Percentiles rank a stretch among this genome's conserved stretches.
Conservation (phyloP, 2,113 vertebrate genomes). For the Hymenochirus boettgeri region DNA sequence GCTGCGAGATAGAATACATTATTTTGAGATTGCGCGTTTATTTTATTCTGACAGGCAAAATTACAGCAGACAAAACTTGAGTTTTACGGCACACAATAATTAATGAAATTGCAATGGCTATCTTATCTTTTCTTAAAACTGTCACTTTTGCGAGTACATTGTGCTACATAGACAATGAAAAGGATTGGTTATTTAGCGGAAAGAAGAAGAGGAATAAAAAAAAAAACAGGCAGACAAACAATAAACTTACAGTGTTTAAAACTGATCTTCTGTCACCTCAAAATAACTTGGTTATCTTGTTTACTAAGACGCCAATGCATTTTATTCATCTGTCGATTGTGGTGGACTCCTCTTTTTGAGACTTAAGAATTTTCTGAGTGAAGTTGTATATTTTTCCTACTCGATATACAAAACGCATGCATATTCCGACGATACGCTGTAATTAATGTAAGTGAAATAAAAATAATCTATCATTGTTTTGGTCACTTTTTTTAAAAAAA, state of each 20-base stretch:
- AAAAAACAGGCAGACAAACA: conserved; percentile 26
- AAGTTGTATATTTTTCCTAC: too few relatives aligned
- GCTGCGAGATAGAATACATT: conserved; percentile 33
- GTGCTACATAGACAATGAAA: conserved; percentile 43
- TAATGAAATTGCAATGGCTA: conserved; percentile 44
- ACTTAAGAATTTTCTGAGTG: too few relatives aligned
- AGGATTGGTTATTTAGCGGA: conserved; percentile 27
- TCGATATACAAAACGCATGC: too few relatives aligned
- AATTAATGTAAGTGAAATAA: too few relatives aligned
- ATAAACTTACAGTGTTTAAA: conserved; percentile 39
- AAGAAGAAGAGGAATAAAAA: background rate
- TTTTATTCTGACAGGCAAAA: conserved; percentile 39
- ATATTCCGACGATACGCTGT: too few relatives aligned
- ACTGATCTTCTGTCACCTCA: conserved; percentile 25
- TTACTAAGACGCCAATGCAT: background rate
- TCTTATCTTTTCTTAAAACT: conserved; percentile 43
- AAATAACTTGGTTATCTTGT: conserved; percentile 17
- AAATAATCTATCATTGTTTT: too few relatives aligned
- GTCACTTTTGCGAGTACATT: conserved; percentile 36
- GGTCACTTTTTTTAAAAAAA: too few relatives aligned
- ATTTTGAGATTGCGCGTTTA: conserved; percentile 36
- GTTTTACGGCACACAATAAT: conserved; percentile 37
- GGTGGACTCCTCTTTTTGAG: too few relatives aligned
- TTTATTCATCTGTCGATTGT: background rate
- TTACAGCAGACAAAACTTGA: conserved; percentile 39